A percentile compares a stretch with the other conserved stretches of the same genome.
Conservation (phyloP, 2,113 vertebrate species). For the Sakesphorus luctuosus region DNA sequence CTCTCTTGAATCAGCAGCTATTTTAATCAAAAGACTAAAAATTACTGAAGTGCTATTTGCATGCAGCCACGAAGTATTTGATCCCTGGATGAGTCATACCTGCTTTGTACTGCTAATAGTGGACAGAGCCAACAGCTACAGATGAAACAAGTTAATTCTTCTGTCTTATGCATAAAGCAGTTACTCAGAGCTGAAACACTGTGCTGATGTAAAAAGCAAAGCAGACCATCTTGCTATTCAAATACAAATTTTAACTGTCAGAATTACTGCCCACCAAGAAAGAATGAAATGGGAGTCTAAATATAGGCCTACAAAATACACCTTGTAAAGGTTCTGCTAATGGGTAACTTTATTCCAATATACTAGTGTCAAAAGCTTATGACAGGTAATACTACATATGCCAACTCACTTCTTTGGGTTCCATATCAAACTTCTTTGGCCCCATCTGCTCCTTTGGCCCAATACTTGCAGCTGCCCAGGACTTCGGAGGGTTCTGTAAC, state of each 20-base stretch:
- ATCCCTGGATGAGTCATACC: slow-evolving; percentile 59
- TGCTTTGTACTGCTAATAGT: slow-evolving; percentile 35
- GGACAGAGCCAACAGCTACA: slow-evolving; percentile 2
- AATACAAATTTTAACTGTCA: neutral
- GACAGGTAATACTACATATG: slow-evolving; percentile 35
- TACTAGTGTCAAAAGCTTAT: slow-evolving; percentile 11
- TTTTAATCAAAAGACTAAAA: slow-evolving; percentile 61
- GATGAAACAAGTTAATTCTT: slow-evolving; percentile 27
- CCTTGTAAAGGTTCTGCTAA: neutral
- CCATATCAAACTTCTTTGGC: slow-evolving; percentile 75
- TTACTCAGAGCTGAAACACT: neutral
- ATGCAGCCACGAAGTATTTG: slow-evolving; percentile 46
- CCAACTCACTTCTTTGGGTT: slow-evolving; percentile 82
- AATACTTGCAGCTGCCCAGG: slow-evolving; percentile 81
- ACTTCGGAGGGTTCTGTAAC: slow-evolving; percentile 72
- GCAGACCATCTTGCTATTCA: neutral
- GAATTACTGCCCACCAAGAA: neutral
- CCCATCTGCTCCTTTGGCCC: slow-evolving; percentile 77
- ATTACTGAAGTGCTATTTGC: slow-evolving; percentile 30
- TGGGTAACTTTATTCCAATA: neutral
- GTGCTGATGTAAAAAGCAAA: neutral
- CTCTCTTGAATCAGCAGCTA: slow-evolving; percentile 40
- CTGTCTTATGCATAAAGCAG: slow-evolving; percentile 32
- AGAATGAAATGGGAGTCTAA: neutral
- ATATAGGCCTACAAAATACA: neutral